phyloP scores from a whole-genome alignment of 1,140 invertebrate genomes.

The Grapholita molesta region DNA sequence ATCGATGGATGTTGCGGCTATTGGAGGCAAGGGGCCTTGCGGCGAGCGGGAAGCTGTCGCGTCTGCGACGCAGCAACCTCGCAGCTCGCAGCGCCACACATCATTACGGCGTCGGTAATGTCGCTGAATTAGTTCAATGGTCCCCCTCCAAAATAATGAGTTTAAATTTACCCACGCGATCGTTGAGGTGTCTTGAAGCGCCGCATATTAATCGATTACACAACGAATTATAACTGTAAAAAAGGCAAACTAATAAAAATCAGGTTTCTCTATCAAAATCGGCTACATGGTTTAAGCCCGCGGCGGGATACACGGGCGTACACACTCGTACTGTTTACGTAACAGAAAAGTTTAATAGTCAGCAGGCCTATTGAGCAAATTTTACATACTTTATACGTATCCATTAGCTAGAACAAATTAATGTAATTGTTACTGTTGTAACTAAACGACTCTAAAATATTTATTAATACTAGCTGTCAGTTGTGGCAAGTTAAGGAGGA shows the following conservation, averaged over 20 bases:
- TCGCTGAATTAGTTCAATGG: conserved; percentile 6
- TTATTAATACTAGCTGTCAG: too few relatives aligned
- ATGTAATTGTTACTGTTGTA: too few relatives aligned
- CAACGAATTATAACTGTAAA: not conserved
- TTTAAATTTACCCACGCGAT: not conserved
- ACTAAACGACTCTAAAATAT: too few relatives aligned
- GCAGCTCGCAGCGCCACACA: not conserved
- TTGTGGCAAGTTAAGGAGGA: too few relatives aligned
- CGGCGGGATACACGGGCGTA: not conserved
- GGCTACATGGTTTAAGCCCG: not conserved
- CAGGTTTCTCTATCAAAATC: not conserved
- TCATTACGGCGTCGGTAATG: not conserved
- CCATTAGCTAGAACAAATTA: too few relatives aligned
- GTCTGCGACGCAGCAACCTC: not conserved
- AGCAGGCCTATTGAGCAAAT: not conserved
- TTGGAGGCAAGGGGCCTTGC: not conserved
- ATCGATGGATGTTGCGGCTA: not conserved
- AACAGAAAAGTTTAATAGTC: not conserved
- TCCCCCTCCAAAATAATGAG: not conserved
- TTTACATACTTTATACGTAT: not conserved
- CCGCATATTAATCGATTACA: not conserved
- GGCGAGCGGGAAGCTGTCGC: not conserved
- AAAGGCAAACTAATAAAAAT: not conserved
- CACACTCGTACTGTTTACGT: not conserved
- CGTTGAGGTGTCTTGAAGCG: not conserved